phyloP scores from a whole-genome alignment of 2,888 invertebrate genomes.

The Lasius platythorax region DNA sequence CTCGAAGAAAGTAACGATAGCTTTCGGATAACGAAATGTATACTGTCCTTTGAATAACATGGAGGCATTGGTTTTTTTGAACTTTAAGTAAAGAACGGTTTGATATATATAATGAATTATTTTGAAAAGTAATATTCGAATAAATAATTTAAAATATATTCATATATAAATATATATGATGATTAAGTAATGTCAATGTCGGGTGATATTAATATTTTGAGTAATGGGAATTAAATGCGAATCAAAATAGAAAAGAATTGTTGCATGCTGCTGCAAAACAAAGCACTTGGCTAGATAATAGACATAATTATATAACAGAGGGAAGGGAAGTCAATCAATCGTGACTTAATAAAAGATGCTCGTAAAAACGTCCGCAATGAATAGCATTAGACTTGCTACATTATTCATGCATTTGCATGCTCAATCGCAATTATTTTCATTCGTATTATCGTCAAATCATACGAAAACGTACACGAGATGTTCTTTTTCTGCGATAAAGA shows the following conservation, averaged over 20 bases:
- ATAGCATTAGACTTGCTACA: not conserved
- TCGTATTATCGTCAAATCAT: not conserved
- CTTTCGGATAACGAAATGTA: not conserved
- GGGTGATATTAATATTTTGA: not conserved
- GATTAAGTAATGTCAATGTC: not conserved
- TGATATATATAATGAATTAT: not conserved
- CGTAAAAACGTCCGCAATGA: not conserved
- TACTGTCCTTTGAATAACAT: not conserved
- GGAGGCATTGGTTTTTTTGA: not conserved
- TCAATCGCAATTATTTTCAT: constrained; percentile 11
- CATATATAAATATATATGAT: not conserved
- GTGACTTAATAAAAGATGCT: constrained; percentile 19
- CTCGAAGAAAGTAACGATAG: not conserved
- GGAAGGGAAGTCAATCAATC: constrained; percentile 8
- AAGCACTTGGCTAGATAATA: constrained; percentile 18
- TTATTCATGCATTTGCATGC: constrained; percentile 16
- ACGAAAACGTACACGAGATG: not conserved
- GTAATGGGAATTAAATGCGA: not conserved
- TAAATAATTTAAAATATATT: not conserved
- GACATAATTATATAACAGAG: constrained; percentile 18
- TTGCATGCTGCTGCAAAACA: not conserved
- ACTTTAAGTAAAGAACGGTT: not conserved
- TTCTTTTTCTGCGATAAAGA: not conserved
- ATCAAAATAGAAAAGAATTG: not conserved
- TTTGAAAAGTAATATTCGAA: not conserved